Evolutionary conservation across 1,140 invertebrate genomes (phyloP), one percentile per base, ranked within the genome.

Genomic region (Pomacea maculata): DNA sequence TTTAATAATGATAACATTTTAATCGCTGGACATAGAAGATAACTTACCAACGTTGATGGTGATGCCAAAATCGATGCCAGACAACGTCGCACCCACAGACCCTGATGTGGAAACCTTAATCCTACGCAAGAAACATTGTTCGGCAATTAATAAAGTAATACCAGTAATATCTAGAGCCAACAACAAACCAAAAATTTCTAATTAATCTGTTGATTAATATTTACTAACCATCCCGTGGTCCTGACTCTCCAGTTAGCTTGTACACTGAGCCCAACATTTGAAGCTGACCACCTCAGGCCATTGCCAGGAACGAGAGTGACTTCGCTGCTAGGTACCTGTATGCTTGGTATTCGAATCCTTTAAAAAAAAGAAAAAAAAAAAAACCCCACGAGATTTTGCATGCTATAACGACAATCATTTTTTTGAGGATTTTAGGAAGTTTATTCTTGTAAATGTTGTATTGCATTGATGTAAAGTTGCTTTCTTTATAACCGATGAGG

Each of bases 101-200:
- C 82, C 84, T 64, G 57, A 55, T 54, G 75, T 82, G 17, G 80
- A 82, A 17, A 84, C 80, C 34, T 83, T 81, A 70, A 83, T 65
- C 57, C 81, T 83, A 61, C 54, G 45, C 52, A 72, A 61, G 57
- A 61, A 61, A 61, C 11, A 45, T 45, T 45, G 34, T 45, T 1
- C 34, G 34, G 34, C 34, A 4, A 17, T 61, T 61, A 14, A 61
- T 61, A 14, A 61, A 9, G 11, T 6, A 14, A 14, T 61, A 17
- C 15, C 11, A 61, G 4, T 45, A n/a, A 74, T 5, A 6, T 25
- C 29, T 45, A 54, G 34, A 74, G 34, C 52, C 54, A 63, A 54
- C 25, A n/a, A 5, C 25, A 45, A 3, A 52, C 21, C 9, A 29
- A 45, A 74, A 52, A 21, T 2, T 29, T n/a, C 15, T 14, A 14